Conservation (phyloP, 2,113 vertebrate genomes). For the Chaetodon trifascialis region DNA sequence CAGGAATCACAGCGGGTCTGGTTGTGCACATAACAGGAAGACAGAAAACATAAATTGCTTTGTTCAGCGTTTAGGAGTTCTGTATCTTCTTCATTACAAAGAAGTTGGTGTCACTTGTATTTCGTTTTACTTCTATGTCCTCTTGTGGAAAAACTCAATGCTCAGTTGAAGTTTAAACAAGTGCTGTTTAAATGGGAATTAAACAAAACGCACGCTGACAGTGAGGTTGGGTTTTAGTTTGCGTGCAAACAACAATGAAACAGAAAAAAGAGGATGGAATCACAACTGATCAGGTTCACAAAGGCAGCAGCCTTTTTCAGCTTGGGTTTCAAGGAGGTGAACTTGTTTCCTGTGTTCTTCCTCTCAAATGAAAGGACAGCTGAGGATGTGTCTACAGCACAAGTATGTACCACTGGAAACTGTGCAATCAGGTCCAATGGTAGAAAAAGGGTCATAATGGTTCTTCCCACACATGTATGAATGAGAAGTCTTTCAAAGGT, state of each 20-base stretch:
- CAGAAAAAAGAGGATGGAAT: neutral
- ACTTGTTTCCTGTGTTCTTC: conserved; percentile 18
- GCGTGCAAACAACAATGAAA: neutral
- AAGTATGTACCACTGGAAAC: neutral
- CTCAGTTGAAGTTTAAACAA: neutral
- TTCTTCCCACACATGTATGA: conserved; percentile 49
- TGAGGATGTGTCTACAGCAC: neutral
- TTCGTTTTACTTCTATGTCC: neutral
- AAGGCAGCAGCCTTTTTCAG: neutral
- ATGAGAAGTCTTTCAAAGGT: conserved; percentile 55
- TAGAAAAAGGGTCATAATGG: neutral
- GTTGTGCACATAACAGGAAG: neutral
- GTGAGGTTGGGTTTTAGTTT: neutral
- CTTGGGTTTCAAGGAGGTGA: neutral
- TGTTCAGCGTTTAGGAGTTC: neutral
- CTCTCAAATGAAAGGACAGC: neutral
- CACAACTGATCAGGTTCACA: neutral
- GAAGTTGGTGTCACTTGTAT: neutral
- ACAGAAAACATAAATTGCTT: neutral
- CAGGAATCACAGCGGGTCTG: neutral
- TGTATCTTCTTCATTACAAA: neutral
- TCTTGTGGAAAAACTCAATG: neutral
- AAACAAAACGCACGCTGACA: neutral
- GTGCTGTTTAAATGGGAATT: neutral
- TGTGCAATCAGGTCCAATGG: neutral